phyloP scores from a whole-genome alignment of 2,797 vertebrate genomes.

The Pipistrellus pygmaeus region DNA sequence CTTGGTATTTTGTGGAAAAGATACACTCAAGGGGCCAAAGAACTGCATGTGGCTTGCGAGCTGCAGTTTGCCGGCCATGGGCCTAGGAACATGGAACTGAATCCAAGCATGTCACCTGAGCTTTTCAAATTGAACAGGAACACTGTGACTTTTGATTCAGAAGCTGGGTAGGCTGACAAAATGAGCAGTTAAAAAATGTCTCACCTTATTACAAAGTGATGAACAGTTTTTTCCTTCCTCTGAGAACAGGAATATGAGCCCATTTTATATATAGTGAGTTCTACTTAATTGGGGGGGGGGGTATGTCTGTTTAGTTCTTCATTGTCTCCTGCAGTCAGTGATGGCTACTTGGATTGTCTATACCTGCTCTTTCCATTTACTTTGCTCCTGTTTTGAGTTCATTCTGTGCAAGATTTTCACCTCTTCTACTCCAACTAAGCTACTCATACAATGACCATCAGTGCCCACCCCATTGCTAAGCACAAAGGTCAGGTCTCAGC shows the following conservation, averaged over 20 bases:
- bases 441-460: neutral
- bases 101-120: constrained; percentile 75
- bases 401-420: neutral
- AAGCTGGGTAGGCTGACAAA: constrained; percentile 68
- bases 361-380: neutral
- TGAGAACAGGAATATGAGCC: neutral
- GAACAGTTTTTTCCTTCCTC: constrained; percentile 54
- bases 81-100: constrained; percentile 76
- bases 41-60: too few relatives aligned
- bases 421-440: neutral
- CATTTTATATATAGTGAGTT: neutral
- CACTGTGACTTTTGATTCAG: constrained; percentile 72
- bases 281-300: neutral
- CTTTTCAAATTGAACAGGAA: constrained; percentile 54
- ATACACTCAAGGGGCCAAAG: too few relatives aligned
- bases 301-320: neutral
- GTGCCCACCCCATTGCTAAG: neutral
- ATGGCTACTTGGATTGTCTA: neutral
- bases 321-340: neutral
- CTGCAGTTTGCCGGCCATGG: neutral
- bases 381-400: neutral
- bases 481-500: neutral
- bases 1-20: too few relatives aligned
- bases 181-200: constrained; percentile 60
- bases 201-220: constrained; percentile 53